Base-by-base conservation (phyloP, 2,888 invertebrate species). In the Noctua comes region DNA sequence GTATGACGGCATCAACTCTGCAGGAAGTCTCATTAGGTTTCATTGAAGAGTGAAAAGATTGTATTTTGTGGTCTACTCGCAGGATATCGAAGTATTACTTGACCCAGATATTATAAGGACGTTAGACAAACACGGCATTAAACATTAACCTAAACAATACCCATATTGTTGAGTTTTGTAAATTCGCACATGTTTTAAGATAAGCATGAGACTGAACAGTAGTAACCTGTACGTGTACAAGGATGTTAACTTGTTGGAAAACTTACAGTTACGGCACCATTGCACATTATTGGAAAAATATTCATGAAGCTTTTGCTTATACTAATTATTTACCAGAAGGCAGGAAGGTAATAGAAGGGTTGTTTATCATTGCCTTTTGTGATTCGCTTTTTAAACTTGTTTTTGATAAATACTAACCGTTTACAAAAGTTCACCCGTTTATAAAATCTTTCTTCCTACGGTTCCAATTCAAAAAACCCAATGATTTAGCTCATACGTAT, bases 1-100 rank as follows among this genome's bases (percentile, higher is more conserved):
- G 76, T 69, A 76, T 68, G 83, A 77, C 72, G 78, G 76, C 76
- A 84, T 85, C 88, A 87, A 88, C 75, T 77, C 81, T 78, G 73
- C 73, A 73, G 86, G 77, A 86, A 84, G 80, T 73, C 75, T 84
- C 85, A 74, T 89, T 85, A 85, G 74, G 36, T 86, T 88, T 80
- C 62, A 83, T 81, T 82, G 77, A 82, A 79, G 76, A 84, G 75
- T 79, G 69, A 75, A 79, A 76, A 62, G 31, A 74, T 78, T 54
- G 16, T 72, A 68, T 74, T 54, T 70, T 54, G 64, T 78, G 59
- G 57, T 77, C 66, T 68, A 64, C 27, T 57, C 27, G 27, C 13
- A 76, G 31, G 43, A 75, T 68, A 72, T 59, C 48, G 36, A 77
- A 72, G 65, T 64, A 36, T 68, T 21, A 77, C 66, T 51, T 74